Conservation (phyloP, 2,113 vertebrate species). For the Mobula hypostoma region DNA sequence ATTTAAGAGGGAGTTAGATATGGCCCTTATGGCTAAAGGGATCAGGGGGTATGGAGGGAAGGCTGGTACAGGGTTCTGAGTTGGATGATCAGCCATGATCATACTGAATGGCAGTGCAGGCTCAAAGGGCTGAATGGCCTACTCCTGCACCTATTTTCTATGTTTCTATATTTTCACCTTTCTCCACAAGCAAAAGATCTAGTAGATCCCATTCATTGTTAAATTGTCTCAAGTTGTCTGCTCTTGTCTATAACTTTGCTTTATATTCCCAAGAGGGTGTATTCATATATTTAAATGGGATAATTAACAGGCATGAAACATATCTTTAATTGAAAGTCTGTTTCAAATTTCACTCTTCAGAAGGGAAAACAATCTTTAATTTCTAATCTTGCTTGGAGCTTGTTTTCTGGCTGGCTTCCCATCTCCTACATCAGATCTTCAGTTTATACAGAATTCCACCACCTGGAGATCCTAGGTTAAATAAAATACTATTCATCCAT, state of each 20-base stretch:
- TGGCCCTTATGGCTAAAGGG: too few species aligned
- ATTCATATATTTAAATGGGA: background rate
- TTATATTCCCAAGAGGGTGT: background rate
- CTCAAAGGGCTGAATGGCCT: too few species aligned
- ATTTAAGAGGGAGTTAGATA: too few species aligned
- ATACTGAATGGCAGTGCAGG: too few species aligned
- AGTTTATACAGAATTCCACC: too few species aligned
- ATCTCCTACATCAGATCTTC: background rate
- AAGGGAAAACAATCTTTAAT: background rate
- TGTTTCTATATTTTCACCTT: background rate
- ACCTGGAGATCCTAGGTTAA: too few species aligned
- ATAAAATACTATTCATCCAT: too few species aligned
- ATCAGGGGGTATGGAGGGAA: too few species aligned
- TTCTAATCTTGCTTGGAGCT: background rate
- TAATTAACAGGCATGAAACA: background rate
- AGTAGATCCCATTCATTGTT: background rate
- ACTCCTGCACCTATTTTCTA: too few species aligned
- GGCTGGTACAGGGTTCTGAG: too few species aligned
- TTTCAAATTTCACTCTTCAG: background rate
- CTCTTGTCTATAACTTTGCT: background rate
- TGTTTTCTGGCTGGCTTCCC: background rate
- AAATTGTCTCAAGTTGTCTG: background rate
- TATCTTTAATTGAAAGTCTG: background rate
- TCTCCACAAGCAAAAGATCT: background rate
- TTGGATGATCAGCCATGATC: too few species aligned